Base-by-base conservation (phyloP, 2,797 vertebrate species). In the Hippoglossus hippoglossus region DNA sequence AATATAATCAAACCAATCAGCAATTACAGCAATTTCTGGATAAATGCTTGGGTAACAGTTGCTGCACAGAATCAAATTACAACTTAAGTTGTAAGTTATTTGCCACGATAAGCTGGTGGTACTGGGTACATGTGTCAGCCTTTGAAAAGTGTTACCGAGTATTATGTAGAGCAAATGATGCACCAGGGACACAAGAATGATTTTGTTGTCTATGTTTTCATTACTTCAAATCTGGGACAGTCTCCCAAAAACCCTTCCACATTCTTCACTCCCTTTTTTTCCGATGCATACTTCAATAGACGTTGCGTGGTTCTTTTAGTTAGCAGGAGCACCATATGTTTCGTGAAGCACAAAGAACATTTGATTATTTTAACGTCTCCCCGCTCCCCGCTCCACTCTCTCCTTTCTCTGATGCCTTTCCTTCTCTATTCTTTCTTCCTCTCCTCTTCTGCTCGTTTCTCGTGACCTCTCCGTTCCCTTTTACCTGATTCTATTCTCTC, bases 271-370 rank as follows among this genome's bases (percentile, higher is more conserved):
- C 79, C 52, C 41, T 54, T 74, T 57, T 73, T 28, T 67, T n/a
- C 0, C 3, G 13, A 51, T 19, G 5, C 44, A 16, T 2, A 76
- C 88, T 81, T 89, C 83, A 82, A 36, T 63, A 24, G 79, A 60
- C 69, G 60, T 34, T 4, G 56, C 72, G 4, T 55, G 46, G 12
- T 66, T 78, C 83, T 91, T 90, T 89, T 86, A 91, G 77, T 90
- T 86, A 89, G 82, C 73, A 62, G 76, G 26, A 75, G 83, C 63
- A 65, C 87, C 85, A 84, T 91, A 87, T 91, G 90, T 69, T 91
- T 87, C 75, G 54, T 60, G 66, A 73, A 85, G 68, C 81, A 89
- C 79, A 91, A 86, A 91, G 79, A 84, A 60, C 58, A 73, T 85
- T 80, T 81, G 59, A 69, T 72, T 65, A 41, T 74, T 77, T 83